Evolutionary conservation across 92 coral and sea anemone genomes (phyloP), one percentile per base, ranked within the genome.

Genomic region (Phymanthus crucifer): DNA sequence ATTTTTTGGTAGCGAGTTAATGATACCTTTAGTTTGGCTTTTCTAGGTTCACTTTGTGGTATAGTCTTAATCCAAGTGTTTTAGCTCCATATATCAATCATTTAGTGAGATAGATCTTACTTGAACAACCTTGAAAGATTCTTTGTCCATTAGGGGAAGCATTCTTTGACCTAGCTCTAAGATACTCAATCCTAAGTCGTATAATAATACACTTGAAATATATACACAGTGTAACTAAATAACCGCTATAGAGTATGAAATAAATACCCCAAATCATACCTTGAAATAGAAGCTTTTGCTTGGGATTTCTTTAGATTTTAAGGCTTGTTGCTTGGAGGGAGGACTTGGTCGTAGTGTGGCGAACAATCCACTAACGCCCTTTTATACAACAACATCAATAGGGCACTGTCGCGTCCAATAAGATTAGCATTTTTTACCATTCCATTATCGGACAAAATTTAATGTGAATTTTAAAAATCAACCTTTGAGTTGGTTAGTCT

Each of bases 191-290:
- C 64, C 64, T 21, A 54, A 54, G 64, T 54, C 64, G n/a, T n/a
- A 54, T 21, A 54, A 11, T 16, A 54, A 54, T 21, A 11, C 64
- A 54, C 64, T 54, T 54, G 64, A 54, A 54, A 54, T 21, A 21
- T 24, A 3, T 29, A 21, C 10, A 54, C 24, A 4, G n/a, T 3
- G 27, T 2, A 14, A 43, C 18, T 43, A 43, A 6, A 23, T 21
- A 54, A 21, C 24, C 4, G 50, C 50, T 6, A 19, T 54, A 21
- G n/a, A 4, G 11, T 14, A 21, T 45, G 14, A 3, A 50, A 4
- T 50, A 21, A 54, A 54, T 54, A 54, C 27, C 64, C 64, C 64
- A 54, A 45, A 54, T 21, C 64, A 54, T 54, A 54, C 64, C 64
- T 54, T 54, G 64, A 54, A 23, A 1, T 54, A 6, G 8, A 54